phyloP scores from a whole-genome alignment of 2,888 invertebrate species.

The Halictus quadricinctus region DNA sequence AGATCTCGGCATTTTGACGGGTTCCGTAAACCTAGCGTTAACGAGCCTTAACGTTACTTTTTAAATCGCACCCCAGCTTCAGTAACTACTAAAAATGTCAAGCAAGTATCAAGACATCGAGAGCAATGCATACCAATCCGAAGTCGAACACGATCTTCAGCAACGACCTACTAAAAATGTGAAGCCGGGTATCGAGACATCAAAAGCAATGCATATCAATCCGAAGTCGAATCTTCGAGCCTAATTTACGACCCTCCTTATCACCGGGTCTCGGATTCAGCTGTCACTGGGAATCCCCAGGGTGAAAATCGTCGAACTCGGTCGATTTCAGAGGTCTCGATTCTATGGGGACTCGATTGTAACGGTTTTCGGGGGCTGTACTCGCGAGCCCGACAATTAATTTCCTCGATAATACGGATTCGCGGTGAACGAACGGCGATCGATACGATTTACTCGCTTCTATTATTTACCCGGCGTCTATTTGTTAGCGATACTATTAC shows the following conservation, averaged over 20 bases:
- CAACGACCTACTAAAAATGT: not conserved
- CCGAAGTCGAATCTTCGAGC: not conserved
- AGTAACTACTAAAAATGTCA: not conserved
- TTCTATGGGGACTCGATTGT: not conserved
- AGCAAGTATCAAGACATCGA: not conserved
- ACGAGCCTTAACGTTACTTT: not conserved
- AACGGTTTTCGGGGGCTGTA: conserved; percentile 3
- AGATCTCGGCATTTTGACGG: too few species aligned
- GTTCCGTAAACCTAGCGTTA: too few species aligned
- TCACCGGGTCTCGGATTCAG: not conserved
- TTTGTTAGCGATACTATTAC: conserved; percentile 62
- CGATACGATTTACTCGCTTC: conserved; percentile 48
- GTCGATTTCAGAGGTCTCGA: conserved; percentile 30
- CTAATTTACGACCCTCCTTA: not conserved
- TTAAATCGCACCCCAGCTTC: not conserved
- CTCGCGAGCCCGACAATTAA: conserved; percentile 47
- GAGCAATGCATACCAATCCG: not conserved
- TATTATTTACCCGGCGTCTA: conserved; percentile 49
- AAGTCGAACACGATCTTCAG: not conserved
- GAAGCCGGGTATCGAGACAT: not conserved
- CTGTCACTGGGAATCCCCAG: not conserved
- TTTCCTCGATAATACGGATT: conserved; percentile 45
- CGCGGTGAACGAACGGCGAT: conserved; percentile 34
- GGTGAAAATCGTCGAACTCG: not conserved
- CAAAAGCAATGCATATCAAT: not conserved